These are phyloP conservation scores for Asbolus verrucosus DNA, from an alignment of 1,140 invertebrate genomes.

Conservation along the genomic window DNA sequence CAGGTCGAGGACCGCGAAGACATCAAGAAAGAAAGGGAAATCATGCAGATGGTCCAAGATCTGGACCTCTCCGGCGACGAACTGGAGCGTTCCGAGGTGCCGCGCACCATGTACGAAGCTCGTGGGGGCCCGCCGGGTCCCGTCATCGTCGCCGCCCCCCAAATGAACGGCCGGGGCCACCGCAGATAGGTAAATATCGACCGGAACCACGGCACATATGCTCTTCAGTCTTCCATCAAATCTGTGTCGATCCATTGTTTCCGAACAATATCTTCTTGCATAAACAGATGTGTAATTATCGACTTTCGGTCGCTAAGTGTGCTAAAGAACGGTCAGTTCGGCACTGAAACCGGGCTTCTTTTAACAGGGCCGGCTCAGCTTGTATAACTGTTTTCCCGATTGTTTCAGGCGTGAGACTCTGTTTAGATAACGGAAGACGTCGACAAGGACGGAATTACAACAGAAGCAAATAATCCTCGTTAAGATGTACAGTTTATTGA, in stretches of 20 bases:
- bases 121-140: slow-evolving; percentile 60
- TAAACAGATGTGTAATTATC: too few relatives aligned
- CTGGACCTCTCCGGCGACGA: slow-evolving; percentile 85
- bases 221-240: too few relatives aligned
- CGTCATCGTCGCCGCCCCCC: slow-evolving; percentile 58
- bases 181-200: slow-evolving; percentile 57
- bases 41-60: slow-evolving; percentile 90
- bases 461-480: not conserved
- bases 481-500: too few relatives aligned
- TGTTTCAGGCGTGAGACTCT: slow-evolving; percentile 15
- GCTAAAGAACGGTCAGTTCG: too few relatives aligned
- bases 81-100: slow-evolving; percentile 74
- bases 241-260: too few relatives aligned
- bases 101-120: slow-evolving; percentile 69
- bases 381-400: not conserved
- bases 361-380: not conserved
- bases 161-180: slow-evolving; percentile 61
- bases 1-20: slow-evolving; percentile 76
- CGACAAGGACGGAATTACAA: too few relatives aligned
- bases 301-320: too few relatives aligned
- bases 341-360: too few relatives aligned
- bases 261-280: too few relatives aligned
- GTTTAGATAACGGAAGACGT: slow-evolving; percentile 6
- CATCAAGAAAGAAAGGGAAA: slow-evolving; percentile 90
- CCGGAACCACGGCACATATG: too few relatives aligned